Evolutionary conservation across 2,888 invertebrate species (phyloP), one percentile per base, ranked within the genome.

Genomic region (Camponotus fellah): DNA sequence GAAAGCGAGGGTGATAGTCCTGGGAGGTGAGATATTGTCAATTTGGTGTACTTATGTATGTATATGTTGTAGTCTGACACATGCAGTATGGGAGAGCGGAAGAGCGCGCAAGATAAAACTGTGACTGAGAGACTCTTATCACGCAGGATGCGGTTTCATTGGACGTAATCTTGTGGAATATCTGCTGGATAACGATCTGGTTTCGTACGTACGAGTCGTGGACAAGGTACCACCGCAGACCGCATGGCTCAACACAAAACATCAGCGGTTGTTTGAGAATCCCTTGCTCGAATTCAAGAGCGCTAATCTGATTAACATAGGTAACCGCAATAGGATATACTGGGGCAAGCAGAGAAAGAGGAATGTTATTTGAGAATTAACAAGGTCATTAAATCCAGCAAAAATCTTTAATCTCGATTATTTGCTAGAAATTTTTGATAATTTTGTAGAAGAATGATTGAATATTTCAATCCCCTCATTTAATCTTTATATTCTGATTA

Each of bases 211-310:
- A 87, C 96, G 97, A 89, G 97, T 98, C 69, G 98, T 98, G 83
- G 99, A 99, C 95, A 99, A 99, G 95, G 98, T 98, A 46, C 98
- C 98, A 72, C 99, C 99, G 1, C 98, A 98, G 95, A 97, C 98
- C 92, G 99, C 98, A 2, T 99, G 98, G 97, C 95, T 99, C 53
- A 98, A 98, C 95, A 95, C 96, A 2, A 95, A 95, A 85, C 98
- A 98, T 93, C 96, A 96, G 89, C 96, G 96, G 91, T 95, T 96
- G 66, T 98, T 98, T 95, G 96, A 97, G 83, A 96, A 96, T 95
- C 96, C 97, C 86, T 95, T 97, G 93, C 97, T 99, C 12, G 97
- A 98, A 94, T 99, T 98, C 95, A 97, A 96, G 95, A 99, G 99
- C 95, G 98, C 98, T 77, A 99, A 99, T 95, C 96, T 99, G 87